Evolutionary conservation across 2,113 vertebrate species (phyloP).

Genomic region (Myanophis thanlyinensis): DNA sequence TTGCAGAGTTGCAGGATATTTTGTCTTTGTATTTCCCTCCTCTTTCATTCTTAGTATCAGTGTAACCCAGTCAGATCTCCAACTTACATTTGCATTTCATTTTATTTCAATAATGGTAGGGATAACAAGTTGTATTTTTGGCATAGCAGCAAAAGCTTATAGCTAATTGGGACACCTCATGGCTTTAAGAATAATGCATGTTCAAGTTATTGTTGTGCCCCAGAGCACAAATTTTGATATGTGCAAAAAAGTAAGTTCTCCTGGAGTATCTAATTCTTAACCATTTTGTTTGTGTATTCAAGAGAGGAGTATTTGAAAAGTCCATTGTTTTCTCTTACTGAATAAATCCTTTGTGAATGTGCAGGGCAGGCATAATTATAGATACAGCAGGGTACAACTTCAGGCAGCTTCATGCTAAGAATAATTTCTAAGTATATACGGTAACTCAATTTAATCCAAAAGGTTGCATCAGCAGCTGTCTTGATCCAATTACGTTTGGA

Average conservation of each 20-base stretch:
- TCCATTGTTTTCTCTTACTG: neutral
- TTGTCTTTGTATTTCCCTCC: neutral
- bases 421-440: accelerated
- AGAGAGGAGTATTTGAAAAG: neutral
- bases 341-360: neutral
- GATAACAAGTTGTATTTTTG: neutral
- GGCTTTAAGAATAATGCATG: neutral
- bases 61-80: neutral
- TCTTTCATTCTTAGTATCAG: neutral
- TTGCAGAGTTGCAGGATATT: neutral
- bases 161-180: too few species aligned
- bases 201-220: neutral
- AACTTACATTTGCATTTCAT: neutral
- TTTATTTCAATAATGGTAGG: neutral
- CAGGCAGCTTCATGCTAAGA: neutral
- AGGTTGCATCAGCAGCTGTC: conserved; percentile 55
- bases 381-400: accelerated
- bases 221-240: neutral
- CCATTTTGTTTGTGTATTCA: neutral
- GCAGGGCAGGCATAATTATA: neutral
- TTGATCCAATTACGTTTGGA: conserved; percentile 1
- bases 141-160: neutral
- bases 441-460: conserved; percentile 7
- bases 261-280: neutral
- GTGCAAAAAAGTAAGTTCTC: neutral